These are phyloP conservation scores for Clistopyga incitator DNA, from an alignment of 2,888 invertebrate genomes.

Conservation along the genomic window DNA sequence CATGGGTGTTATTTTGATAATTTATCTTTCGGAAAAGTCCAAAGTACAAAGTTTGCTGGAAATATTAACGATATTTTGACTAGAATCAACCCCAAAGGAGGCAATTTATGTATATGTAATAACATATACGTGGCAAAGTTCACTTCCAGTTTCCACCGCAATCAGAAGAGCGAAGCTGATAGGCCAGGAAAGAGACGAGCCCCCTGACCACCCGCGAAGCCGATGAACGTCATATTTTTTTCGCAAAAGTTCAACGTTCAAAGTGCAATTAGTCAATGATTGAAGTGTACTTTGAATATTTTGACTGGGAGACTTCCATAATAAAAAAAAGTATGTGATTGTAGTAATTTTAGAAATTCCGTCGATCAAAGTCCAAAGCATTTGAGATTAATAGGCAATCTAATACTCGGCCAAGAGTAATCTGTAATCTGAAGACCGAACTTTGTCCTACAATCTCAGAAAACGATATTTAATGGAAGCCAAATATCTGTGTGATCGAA, in stretches of 20 bases:
- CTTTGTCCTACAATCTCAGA: background rate
- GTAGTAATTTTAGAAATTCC: slow-evolving; percentile 3
- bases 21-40: background rate
- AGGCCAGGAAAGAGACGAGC: slow-evolving; percentile 55
- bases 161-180: slow-evolving; percentile 25
- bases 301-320: slow-evolving; percentile 16
- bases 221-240: slow-evolving; percentile 32
- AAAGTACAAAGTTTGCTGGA: background rate
- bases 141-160: background rate
- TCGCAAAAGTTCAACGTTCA: slow-evolving; percentile 56
- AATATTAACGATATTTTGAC: slow-evolving; percentile 3
- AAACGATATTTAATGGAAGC: background rate
- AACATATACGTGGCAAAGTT: background rate
- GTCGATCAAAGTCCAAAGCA: slow-evolving; percentile 11
- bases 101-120: background rate
- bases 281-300: slow-evolving; percentile 7
- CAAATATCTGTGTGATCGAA: background rate
- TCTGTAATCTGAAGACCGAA: background rate
- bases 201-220: slow-evolving; percentile 52
- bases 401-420: background rate
- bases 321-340: slow-evolving; percentile 12
- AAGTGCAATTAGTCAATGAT: slow-evolving; percentile 34
- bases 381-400: background rate
- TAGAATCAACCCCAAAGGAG: background rate
- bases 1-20: background rate